Conservation (phyloP, 2,888 invertebrate genomes). For the Leucozona laternaria region DNA sequence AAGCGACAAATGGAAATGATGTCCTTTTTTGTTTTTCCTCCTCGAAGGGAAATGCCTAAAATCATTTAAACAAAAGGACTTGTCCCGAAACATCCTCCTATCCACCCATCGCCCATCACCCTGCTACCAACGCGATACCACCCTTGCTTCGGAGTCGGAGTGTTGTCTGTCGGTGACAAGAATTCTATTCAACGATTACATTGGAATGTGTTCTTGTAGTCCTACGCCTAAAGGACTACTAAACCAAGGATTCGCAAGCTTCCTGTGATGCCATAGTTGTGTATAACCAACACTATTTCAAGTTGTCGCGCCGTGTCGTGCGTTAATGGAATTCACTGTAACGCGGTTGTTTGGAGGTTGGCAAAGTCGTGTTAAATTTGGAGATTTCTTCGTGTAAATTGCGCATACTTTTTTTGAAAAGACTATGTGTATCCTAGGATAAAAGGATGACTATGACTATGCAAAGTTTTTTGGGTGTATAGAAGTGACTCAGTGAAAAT, state of each 20-base stretch:
- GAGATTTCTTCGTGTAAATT: constrained; percentile 64
- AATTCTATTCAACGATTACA: constrained; percentile 65
- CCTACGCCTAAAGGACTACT: constrained; percentile 58
- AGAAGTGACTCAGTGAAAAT: constrained; percentile 37
- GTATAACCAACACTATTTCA: constrained; percentile 60
- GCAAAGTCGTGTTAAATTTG: constrained; percentile 65
- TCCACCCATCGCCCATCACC: too few species aligned
- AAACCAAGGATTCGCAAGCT: constrained; percentile 1
- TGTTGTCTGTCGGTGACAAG: constrained; percentile 68
- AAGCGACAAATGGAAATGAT: constrained; percentile 66
- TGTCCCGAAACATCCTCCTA: constrained; percentile 32
- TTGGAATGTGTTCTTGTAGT: constrained; percentile 50
- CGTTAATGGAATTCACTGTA: constrained; percentile 71
- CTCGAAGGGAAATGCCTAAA: constrained; percentile 64
- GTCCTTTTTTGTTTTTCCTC: constrained; percentile 65
- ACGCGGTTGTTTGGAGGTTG: constrained; percentile 69
- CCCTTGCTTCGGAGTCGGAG: not conserved
- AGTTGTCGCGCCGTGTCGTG: constrained; percentile 59
- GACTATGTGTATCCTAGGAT: not conserved
- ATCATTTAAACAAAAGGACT: constrained; percentile 71
- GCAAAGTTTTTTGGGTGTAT: constrained; percentile 12
- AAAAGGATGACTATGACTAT: constrained; percentile 35
- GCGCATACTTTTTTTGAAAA: constrained; percentile 31
- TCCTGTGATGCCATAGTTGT: constrained; percentile 22
- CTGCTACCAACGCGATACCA: not conserved